phyloP scores from a whole-genome alignment of 2,113 vertebrate genomes.

The Sprattus sprattus region DNA sequence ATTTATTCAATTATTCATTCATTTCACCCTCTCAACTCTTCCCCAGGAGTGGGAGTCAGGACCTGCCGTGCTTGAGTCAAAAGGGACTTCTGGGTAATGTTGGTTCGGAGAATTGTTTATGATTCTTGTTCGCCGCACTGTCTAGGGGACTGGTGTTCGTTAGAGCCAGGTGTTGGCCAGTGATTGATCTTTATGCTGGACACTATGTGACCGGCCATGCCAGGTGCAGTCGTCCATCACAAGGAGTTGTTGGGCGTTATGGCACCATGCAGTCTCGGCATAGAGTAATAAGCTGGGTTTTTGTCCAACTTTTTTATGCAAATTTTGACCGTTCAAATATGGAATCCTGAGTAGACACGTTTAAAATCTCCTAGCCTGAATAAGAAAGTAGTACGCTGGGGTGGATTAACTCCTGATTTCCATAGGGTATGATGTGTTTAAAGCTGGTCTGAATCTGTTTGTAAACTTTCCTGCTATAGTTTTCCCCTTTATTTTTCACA shows the following conservation, averaged over 20 bases:
- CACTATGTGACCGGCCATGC: neutral
- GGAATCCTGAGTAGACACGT: no score
- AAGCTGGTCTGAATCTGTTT: no score
- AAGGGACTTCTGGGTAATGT: neutral
- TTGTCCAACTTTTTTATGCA: no score
- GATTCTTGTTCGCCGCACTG: neutral
- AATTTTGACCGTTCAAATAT: no score
- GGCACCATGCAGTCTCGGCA: neutral
- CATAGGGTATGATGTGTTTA: no score
- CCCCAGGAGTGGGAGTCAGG: neutral
- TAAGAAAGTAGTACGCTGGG: no score
- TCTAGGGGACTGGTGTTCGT: neutral
- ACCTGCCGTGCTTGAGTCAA: neutral
- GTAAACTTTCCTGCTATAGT: no score
- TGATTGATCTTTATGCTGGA: neutral
- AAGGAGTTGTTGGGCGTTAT: neutral
- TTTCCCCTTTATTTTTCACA: no score
- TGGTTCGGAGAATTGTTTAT: neutral
- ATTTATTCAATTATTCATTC: neutral
- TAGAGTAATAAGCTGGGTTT: neutral
- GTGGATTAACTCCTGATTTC: no score
- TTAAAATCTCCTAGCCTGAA: no score
- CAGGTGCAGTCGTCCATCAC: neutral
- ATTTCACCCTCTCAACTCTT: neutral
- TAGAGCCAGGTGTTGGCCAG: conserved; percentile 17